Conservation (phyloP, 2,113 vertebrate species). For the Crypturellus undulatus region DNA sequence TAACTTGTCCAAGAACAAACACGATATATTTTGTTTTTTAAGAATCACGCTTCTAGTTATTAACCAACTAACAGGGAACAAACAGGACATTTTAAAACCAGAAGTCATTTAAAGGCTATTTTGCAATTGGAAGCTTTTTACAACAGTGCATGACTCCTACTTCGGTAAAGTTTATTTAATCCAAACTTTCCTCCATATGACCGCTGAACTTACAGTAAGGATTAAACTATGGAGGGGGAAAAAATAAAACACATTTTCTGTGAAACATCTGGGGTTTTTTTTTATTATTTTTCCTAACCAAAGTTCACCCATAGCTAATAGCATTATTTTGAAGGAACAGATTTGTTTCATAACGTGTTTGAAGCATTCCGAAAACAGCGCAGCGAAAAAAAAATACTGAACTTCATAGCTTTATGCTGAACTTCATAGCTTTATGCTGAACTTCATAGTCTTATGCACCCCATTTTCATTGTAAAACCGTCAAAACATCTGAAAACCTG, state of each 20-base stretch:
- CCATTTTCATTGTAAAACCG: conserved; percentile 31
- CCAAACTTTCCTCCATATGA: not conserved
- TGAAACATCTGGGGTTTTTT: conserved; percentile 8
- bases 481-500: conserved; percentile 46
- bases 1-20: conserved; percentile 78
- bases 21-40: conserved; percentile 72
- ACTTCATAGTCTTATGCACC: not conserved
- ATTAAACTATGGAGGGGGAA: not conserved
- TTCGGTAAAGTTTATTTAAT: conserved; percentile 48
- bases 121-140: not conserved
- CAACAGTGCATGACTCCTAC: not conserved
- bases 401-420: no score
- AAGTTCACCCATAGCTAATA: not conserved
- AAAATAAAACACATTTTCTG: not conserved
- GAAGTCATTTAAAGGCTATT: not conserved
- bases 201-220: not conserved
- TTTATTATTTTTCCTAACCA: not conserved
- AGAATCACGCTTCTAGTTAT: conserved; percentile 74
- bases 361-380: conserved; percentile 1
- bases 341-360: not conserved
- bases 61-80: conserved; percentile 51
- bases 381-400: not conserved
- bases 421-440: not conserved
- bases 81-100: conserved; percentile 33
- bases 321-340: not conserved